Conservation (phyloP, 2,113 vertebrate species). For the Opisthocomus hoazin region DNA sequence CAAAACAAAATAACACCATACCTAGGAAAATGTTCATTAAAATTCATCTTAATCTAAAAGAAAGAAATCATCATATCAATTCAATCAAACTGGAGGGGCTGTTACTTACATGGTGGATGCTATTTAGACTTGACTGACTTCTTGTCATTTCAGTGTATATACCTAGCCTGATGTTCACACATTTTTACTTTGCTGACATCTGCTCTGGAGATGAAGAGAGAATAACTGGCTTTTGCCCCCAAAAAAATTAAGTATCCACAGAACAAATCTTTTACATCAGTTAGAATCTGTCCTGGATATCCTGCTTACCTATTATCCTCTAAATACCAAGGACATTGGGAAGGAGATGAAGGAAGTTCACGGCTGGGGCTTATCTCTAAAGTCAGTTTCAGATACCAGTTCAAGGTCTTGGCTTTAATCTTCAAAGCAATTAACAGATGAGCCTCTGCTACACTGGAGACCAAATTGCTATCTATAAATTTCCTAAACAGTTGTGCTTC, state of each 20-base stretch:
- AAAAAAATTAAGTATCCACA: neutral
- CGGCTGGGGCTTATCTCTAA: slow-evolving; percentile 18
- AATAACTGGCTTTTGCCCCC: neutral
- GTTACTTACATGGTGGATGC: neutral
- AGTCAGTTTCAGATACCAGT: slow-evolving; percentile 9
- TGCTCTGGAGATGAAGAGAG: neutral
- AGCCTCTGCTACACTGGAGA: slow-evolving; percentile 27
- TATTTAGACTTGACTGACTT: neutral
- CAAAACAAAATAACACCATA: neutral
- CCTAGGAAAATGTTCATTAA: neutral
- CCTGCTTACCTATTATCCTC: slow-evolving; percentile 15
- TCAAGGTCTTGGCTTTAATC: slow-evolving; percentile 59
- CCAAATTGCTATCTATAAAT: slow-evolving; percentile 14
- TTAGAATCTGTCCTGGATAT: neutral
- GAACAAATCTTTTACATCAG: neutral
- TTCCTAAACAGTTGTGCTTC: slow-evolving; percentile 30
- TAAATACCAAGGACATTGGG: slow-evolving; percentile 6
- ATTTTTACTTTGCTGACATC: neutral
- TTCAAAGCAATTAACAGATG: slow-evolving; percentile 63
- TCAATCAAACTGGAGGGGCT: neutral
- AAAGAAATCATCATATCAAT: neutral
- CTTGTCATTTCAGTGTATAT: neutral
- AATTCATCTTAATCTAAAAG: neutral
- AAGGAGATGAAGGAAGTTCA: neutral
- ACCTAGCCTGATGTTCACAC: neutral